Conservation (phyloP, 1,140 invertebrate species). For the Lethocerus indicus region DNA sequence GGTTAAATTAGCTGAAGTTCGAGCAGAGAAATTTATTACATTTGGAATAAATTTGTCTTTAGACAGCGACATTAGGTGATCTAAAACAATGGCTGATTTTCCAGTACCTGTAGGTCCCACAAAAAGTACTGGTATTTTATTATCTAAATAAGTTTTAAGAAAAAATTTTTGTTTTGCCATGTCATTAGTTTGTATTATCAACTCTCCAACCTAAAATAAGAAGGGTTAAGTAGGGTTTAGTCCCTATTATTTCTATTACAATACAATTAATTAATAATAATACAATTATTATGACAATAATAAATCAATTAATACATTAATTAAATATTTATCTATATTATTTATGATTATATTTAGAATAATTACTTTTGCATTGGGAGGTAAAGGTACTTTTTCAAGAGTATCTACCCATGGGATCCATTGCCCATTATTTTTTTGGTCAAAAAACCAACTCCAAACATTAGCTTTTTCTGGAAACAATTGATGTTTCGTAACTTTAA, state of each 20-base stretch:
- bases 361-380: constrained; percentile 39
- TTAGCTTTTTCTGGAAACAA: constrained; percentile 67
- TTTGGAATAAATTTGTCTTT: constrained; percentile 55
- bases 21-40: constrained; percentile 77
- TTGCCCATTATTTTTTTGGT: constrained; percentile 58
- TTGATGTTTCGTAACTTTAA: constrained; percentile 75
- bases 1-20: constrained; percentile 68
- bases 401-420: constrained; percentile 73
- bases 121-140: constrained; percentile 51
- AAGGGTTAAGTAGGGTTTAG: too few species aligned
- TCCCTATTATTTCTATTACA: too few species aligned
- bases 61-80: constrained; percentile 60
- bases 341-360: too few species aligned
- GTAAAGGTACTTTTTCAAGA: constrained; percentile 26
- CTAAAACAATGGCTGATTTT: constrained; percentile 77
- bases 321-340: too few species aligned
- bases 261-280: too few species aligned
- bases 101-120: constrained; percentile 85
- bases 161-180: constrained; percentile 65
- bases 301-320: too few species aligned
- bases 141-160: constrained; percentile 39
- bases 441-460: constrained; percentile 75
- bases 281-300: too few species aligned
- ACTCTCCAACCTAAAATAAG: constrained; percentile 40
- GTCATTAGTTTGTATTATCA: constrained; percentile 79